Conservation (phyloP, 1,140 invertebrate genomes). For the Diorhabda elongata region DNA sequence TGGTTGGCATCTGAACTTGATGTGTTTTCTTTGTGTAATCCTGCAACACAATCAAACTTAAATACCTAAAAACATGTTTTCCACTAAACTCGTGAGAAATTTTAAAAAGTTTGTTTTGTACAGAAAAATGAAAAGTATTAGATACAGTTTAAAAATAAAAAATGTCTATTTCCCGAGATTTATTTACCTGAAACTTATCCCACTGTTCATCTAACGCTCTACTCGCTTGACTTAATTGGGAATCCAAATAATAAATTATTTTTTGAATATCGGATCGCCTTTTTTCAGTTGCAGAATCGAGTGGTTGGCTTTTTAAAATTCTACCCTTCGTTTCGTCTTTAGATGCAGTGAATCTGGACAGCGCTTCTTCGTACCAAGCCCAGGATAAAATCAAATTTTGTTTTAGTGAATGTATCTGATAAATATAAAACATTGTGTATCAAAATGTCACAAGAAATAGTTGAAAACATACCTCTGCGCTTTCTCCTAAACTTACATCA, state of each 20-base stretch:
- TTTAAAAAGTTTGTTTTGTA: background rate
- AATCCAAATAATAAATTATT: constrained; percentile 58
- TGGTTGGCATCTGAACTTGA: constrained; percentile 53
- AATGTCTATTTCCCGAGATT: background rate
- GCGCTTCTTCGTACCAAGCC: constrained; percentile 60
- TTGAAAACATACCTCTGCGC: constrained; percentile 43
- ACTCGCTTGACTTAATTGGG: constrained; percentile 55
- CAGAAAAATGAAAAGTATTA: background rate
- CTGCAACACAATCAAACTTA: constrained; percentile 27
- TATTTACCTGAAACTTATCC: constrained; percentile 51
- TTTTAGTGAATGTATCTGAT: constrained; percentile 52
- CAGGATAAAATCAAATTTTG: constrained; percentile 58
- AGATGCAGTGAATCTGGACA: constrained; percentile 48
- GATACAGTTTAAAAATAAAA: background rate
- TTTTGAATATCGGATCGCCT: constrained; percentile 55
- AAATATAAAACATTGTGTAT: constrained; percentile 36
- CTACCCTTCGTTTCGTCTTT: constrained; percentile 54
- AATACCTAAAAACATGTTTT: too few species aligned
- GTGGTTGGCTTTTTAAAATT: constrained; percentile 50
- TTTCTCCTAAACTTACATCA: constrained; percentile 50
- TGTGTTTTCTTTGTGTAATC: constrained; percentile 48
- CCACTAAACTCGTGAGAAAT: too few species aligned
- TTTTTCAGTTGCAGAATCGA: constrained; percentile 56
- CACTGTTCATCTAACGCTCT: constrained; percentile 59
- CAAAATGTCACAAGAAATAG: background rate